Conservation (phyloP, 2,113 vertebrate species). For the Pachyramphus minor region DNA sequence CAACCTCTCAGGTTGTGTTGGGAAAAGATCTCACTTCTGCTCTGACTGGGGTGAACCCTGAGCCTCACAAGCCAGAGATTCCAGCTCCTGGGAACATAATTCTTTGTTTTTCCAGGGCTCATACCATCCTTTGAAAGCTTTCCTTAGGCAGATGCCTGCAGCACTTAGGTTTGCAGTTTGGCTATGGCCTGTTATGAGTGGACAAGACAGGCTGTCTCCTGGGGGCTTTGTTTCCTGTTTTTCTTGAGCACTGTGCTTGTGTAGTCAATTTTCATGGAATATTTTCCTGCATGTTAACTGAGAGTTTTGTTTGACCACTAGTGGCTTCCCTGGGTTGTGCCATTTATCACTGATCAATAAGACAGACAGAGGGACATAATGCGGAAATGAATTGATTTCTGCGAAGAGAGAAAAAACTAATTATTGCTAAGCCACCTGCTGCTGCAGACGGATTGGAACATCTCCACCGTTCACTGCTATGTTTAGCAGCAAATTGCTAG, state of each 20-base stretch:
- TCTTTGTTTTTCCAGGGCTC: not conserved
- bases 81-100: not conserved
- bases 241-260: not conserved
- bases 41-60: not conserved
- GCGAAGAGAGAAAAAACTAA: not conserved
- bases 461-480: not conserved
- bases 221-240: not conserved
- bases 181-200: not conserved
- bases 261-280: not conserved
- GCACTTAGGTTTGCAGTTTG: not conserved
- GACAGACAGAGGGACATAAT: not conserved
- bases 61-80: not conserved
- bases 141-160: not conserved
- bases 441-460: not conserved
- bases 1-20: not conserved
- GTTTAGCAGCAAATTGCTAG: not conserved
- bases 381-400: not conserved
- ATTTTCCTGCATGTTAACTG: not conserved
- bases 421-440: not conserved
- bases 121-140: rapidly evolving
- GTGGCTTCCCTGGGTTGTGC: not conserved
- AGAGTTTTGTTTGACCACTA: not conserved
- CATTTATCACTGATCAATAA: not conserved
- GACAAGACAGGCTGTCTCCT: not conserved
- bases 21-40: not conserved